Evolutionary conservation across 2,888 invertebrate species (phyloP), one percentile per base, ranked within the genome.

Genomic region (Sesia bembeciformis): DNA sequence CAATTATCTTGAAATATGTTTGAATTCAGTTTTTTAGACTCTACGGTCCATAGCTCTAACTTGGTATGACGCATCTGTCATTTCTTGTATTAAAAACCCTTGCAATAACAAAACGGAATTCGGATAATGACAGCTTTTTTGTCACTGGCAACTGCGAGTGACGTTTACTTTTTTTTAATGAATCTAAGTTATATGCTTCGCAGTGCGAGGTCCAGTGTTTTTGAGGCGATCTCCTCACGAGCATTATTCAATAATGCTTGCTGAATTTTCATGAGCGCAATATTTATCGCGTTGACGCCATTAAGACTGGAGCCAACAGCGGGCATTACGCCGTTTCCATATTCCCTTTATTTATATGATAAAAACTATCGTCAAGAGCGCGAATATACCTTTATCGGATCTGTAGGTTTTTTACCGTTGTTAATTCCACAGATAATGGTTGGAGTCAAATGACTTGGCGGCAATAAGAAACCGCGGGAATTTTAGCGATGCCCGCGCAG

Each of bases 401-500:
- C 75, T 71, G 75, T 74, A 52, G 68, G 78, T 84, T 88, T 88
- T 86, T 84, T 79, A 74, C 70, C 70, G 78, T 74, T 76, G 81
- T 85, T 88, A 88, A 89, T 89, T 88, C 86, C 81, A 68, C 78
- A 80, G 85, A 86, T 88, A 87, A 87, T 88, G 87, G 87, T 68
- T 68, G 75, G 77, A 86, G 87, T 87, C 85, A 89, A 87, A 87
- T 89, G 88, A 87, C 79, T 74, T 78, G 72, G 75, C 72, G 74
- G 76, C 72, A 64, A 76, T 81, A 89, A 89, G 88, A 87, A 86
- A 78, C 78, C 66, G 78, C 73, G 79, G 82, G 87, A 88, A 88
- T 89, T 83, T 82, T 75, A 86, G 85, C 83, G 81, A 87, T 87
- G 87, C 73, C 72, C 72, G 86, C 82, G 79, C 82, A 80, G 75